Evolutionary conservation across 92 coral and sea anemone species (phyloP).

Genomic region (Nematostella vectensis): DNA sequence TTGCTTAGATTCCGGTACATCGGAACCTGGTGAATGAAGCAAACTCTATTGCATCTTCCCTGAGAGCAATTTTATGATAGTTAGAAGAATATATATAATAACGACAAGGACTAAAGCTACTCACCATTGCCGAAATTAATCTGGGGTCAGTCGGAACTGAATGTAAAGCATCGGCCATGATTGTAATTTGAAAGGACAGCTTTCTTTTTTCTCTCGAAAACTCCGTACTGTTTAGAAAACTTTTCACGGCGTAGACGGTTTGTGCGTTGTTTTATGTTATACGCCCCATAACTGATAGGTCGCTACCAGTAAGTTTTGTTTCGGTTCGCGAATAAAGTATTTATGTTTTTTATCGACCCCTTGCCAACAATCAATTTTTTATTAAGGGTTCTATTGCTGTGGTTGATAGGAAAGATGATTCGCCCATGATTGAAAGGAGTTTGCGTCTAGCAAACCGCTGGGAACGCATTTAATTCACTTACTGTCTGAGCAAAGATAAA

Average conservation of each 20-base stretch:
- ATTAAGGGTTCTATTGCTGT: constrained; percentile 7
- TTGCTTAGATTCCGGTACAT: not conserved
- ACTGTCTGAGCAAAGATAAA: too few relatives aligned
- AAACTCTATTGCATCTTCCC: not conserved
- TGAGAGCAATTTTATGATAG: not conserved
- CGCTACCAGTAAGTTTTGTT: not conserved
- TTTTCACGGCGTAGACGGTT: too few relatives aligned
- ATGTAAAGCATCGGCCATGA: not conserved
- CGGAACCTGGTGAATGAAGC: not conserved
- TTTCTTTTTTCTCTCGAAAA: too few relatives aligned
- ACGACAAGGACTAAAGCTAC: not conserved
- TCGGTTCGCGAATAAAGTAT: constrained; percentile 5
- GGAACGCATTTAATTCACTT: too few relatives aligned
- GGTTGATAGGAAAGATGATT: constrained; percentile 1
- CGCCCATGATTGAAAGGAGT: constrained; percentile 1
- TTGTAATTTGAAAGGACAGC: not conserved
- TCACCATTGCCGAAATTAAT: constrained; percentile 10
- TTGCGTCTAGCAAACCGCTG: too few relatives aligned
- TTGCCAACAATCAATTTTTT: constrained; percentile 8
- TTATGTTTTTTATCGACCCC: constrained; percentile 7
- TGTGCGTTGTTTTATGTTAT: too few relatives aligned
- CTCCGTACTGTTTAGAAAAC: too few relatives aligned
- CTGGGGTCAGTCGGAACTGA: constrained; percentile 3
- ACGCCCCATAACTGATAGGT: constrained; percentile 4
- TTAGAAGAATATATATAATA: too few relatives aligned